Base-by-base conservation (phyloP, 2,888 invertebrate genomes). In the Torymus tubicola region DNA sequence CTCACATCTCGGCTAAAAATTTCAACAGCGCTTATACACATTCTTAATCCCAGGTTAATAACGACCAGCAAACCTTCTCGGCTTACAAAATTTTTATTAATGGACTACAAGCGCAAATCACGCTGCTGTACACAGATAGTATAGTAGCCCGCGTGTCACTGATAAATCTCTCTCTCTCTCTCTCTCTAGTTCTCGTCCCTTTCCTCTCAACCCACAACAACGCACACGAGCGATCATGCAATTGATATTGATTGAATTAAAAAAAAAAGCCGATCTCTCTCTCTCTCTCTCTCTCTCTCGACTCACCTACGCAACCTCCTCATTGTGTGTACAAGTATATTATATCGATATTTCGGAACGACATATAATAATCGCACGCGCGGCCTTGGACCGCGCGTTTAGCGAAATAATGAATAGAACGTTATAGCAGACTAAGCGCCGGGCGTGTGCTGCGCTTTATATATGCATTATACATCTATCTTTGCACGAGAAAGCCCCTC, bases 381-480 rank as follows among this genome's bases (percentile, higher is more conserved):
- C 31, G 84, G 82, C 84, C 84, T 85, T 84, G 84, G 78, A 68
- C 50, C 64, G 42, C 83, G 81, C 84, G 82, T 81, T 84, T 74
- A 78, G 78, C 78, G 71, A 80, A 82, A 83, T 85, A 84, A 85
- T 83, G 83, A 83, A 84, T 83, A 84, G 83, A 81, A 64, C 5
- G 65, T 61, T 21, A 16, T 57, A 50, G 52, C 18, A n/a, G 69
- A 13, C 21, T 42, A n/a, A n/a, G 69, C 69, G 52, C 53, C 72
- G 55, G 72, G 68, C 80, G 75, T 68, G 24, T 5, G 60, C 53
- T 21, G 18, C 21, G 21, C 60, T 71, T 57, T 21, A 21, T 21
- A 21, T 21, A 31, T 18, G 13, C 61, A 69, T 70, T 21, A 21
- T 21, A 21, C 65, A 75, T 74, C 74, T 70, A 75, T 74, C 74